phyloP scores from a whole-genome alignment of 2,888 invertebrate genomes.

The Xylota segnis region DNA sequence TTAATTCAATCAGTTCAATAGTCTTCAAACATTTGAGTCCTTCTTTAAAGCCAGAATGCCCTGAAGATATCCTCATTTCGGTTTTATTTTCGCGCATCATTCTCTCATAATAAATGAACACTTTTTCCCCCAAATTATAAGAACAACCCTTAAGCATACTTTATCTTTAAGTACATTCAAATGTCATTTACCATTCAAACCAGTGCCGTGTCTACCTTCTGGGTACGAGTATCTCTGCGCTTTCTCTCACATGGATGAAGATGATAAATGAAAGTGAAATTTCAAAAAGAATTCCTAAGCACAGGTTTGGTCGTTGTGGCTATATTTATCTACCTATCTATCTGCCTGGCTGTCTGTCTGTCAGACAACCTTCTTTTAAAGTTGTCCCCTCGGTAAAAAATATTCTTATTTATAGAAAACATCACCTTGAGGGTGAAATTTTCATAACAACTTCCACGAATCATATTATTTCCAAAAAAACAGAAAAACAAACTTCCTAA shows the following conservation, averaged over 20 bases:
- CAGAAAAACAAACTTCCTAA: constrained; percentile 30
- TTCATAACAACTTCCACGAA: constrained; percentile 21
- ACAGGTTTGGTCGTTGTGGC: constrained; percentile 22
- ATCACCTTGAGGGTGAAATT: constrained; percentile 56
- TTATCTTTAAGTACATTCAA: constrained; percentile 66
- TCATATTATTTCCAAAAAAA: background rate
- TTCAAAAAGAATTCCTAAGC: constrained; percentile 65
- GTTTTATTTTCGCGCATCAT: constrained; percentile 16
- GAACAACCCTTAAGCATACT: constrained; percentile 67
- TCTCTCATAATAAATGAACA: constrained; percentile 39
- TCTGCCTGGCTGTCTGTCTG: constrained; percentile 9
- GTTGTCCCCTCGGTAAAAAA: constrained; percentile 24
- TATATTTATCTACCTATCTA: constrained; percentile 38
- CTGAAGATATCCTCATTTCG: background rate
- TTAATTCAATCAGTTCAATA: constrained; percentile 6
- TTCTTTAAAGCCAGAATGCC: constrained; percentile 3
- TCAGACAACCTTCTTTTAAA: constrained; percentile 15
- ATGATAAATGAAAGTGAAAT: constrained; percentile 73
- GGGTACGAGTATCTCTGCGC: constrained; percentile 41
- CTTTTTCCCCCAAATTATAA: constrained; percentile 3
- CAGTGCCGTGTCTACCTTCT: constrained; percentile 52
- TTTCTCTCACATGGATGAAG: constrained; percentile 35
- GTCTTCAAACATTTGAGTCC: constrained; percentile 4
- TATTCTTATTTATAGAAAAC: constrained; percentile 53
- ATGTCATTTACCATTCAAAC: constrained; percentile 65